Evolutionary conservation across 1,140 invertebrate species (phyloP).

Genomic region (Paraescarpia echinospica): DNA sequence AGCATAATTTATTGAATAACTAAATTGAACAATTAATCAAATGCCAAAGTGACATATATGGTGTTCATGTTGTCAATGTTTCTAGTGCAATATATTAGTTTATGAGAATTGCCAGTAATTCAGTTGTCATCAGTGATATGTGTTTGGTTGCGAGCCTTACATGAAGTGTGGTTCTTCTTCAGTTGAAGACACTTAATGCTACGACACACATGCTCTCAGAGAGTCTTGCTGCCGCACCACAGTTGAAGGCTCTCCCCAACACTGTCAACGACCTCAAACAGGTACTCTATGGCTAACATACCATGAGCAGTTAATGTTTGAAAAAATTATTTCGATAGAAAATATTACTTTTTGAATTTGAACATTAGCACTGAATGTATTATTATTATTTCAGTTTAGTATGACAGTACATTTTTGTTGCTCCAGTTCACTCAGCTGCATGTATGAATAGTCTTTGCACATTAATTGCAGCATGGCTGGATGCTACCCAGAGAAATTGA

Average conservation of each 20-base stretch:
- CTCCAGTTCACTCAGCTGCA: no score
- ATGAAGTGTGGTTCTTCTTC: not conserved
- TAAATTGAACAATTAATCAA: no score
- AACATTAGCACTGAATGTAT: no score
- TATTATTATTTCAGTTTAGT: no score
- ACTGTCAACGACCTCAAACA: not conserved
- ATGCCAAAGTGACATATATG: no score
- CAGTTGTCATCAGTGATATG: not conserved
- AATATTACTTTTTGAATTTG: no score
- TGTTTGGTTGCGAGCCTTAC: not conserved
- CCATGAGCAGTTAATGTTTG: no score
- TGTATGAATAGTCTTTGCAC: no score
- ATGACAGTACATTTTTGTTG: no score
- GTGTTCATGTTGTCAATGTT: not conserved
- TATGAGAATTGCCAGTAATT: not conserved
- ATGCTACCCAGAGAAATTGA: no score
- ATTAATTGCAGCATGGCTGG: no score
- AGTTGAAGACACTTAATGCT: not conserved
- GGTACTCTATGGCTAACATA: not conserved
- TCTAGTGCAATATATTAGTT: not conserved
- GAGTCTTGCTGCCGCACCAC: not conserved
- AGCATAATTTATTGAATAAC: not conserved
- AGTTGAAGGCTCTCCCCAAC: not conserved
- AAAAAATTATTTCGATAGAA: no score
- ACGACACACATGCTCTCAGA: not conserved